phyloP scores from a whole-genome alignment of 2,113 vertebrate species.

The Prochilodus magdalenae region DNA sequence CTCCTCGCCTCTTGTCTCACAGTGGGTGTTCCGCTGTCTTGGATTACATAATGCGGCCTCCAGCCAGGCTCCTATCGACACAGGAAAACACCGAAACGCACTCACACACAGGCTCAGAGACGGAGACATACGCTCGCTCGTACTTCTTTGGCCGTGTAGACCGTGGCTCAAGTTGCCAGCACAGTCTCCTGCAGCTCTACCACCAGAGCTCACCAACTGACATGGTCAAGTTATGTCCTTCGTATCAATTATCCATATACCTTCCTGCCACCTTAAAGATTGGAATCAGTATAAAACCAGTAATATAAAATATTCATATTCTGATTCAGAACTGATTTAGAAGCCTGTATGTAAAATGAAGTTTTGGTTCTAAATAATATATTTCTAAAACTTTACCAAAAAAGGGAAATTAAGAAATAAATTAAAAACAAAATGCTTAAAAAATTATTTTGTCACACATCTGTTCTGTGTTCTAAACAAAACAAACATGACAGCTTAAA shows the following conservation, averaged over 20 bases:
- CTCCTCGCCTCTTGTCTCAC: conserved; percentile 21
- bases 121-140: not conserved
- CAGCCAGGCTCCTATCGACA: conserved; percentile 60
- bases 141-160: not conserved
- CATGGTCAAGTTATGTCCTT: not conserved
- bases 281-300: too few species aligned
- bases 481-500: too few species aligned
- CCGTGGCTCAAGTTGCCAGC: not conserved
- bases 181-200: not conserved
- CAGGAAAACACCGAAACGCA: conserved; percentile 46
- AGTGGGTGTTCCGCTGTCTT: conserved; percentile 33
- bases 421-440: too few species aligned
- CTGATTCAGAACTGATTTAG: too few species aligned
- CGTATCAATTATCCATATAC: not conserved
- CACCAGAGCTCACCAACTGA: not conserved
- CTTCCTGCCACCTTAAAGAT: too few species aligned
- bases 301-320: too few species aligned
- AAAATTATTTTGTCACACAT: too few species aligned
- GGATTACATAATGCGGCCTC: conserved; percentile 70
- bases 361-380: too few species aligned
- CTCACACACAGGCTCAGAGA: conserved; percentile 3
- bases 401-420: too few species aligned
- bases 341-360: too few species aligned
- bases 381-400: too few species aligned
- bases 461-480: too few species aligned